A percentile compares a stretch with the other conserved stretches of the same genome.
Conservation (phyloP, 2,797 vertebrate species). For the Galagoides demidoff region DNA sequence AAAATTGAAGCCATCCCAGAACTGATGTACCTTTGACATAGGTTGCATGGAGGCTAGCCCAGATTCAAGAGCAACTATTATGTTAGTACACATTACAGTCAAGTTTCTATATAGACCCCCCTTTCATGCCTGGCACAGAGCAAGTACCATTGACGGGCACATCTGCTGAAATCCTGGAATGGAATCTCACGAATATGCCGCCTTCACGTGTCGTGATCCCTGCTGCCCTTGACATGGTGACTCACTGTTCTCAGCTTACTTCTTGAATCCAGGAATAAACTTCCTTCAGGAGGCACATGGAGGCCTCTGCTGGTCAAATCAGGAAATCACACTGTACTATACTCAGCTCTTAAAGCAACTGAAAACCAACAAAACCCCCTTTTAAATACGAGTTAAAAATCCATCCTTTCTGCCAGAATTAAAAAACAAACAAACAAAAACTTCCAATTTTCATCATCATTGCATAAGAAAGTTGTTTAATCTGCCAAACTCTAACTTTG, state of each 20-base stretch:
- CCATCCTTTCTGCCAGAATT: not conserved
- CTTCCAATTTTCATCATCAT: not conserved
- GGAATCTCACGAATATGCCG: not conserved
- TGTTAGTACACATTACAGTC: not conserved
- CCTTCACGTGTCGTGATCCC: not conserved
- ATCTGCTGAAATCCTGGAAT: not conserved
- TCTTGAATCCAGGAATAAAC: not conserved
- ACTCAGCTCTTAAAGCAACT: not conserved
- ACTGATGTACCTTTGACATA: not conserved
- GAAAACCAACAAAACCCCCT: not conserved
- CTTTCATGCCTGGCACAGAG: not conserved
- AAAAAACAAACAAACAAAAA: not conserved
- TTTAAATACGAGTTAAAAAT: constrained; percentile 10
- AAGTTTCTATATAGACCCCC: not conserved
- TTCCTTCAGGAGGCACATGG: constrained; percentile 8
- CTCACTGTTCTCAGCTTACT: not conserved
- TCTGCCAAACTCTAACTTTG: not conserved
- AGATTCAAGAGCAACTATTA: not conserved
- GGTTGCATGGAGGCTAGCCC: not conserved
- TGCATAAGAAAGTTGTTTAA: not conserved
- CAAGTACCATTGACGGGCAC: not conserved
- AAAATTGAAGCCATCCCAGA: not conserved
- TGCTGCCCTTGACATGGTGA: not conserved
- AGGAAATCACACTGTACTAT: not conserved
- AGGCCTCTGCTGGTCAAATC: constrained; percentile 66